Evolutionary conservation across 2,797 vertebrate genomes (phyloP), one percentile per base, ranked within the genome.

Genomic region (Discoglossus pictus): DNA sequence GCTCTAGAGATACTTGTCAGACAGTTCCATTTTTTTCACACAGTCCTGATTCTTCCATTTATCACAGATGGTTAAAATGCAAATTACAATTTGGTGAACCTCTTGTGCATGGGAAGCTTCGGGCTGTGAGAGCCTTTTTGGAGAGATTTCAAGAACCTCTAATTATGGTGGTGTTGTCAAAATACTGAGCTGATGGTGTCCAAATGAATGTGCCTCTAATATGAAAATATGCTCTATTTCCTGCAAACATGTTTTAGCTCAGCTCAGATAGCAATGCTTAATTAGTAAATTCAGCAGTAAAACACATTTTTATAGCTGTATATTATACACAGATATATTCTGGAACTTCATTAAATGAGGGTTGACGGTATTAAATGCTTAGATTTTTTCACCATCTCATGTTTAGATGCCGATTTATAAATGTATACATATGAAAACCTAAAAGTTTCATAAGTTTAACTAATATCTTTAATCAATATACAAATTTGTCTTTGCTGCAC

Each of bases 231-330:
- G 52, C 25, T 55, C 34, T 35, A 10, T 43, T 55, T 68, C 10
- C 59, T 50, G 35, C 21, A 61, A 56, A 55, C 48, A 48, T 38
- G 12, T 68, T 35, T 39, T 18, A 18, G 13, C 35, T 40, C 40
- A 27, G 17, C 44, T 43, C n/a, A 9, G 34, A 46, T 40, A 8
- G 1, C 25, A 16, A 54, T n/a, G 69, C n/a, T 61, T 61, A 61
- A 68, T 68, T 68, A 61, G 47, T 21, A 39, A 44, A n/a, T 60
- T 53, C 25, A 46, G 20, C 47, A 54, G 56, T 46, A 40, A 64
- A 68, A 54, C 21, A 12, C 6, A 16, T 52, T 31, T 56, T 39
- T 46, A 24, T 39, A 25, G 23, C 21, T 7, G 18, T 44, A 8
- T 21, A 47, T 61, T 34, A 46, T 44, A 17, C 47, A 31, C 31